Conservation (phyloP, 2,888 invertebrate species). For the Ephialtes manifestator region DNA sequence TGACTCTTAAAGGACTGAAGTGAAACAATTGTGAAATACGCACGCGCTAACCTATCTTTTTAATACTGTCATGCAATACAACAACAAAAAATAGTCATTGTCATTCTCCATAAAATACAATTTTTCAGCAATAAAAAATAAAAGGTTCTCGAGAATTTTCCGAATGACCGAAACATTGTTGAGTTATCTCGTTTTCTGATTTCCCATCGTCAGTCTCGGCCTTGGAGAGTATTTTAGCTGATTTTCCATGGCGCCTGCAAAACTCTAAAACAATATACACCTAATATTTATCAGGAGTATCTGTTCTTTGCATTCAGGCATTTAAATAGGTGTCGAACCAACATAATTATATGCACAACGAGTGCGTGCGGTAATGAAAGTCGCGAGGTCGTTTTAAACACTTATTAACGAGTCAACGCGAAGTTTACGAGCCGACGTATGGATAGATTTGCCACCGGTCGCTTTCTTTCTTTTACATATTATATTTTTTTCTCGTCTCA, state of each 20-base stretch:
- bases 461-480: conserved; percentile 34
- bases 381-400: conserved; percentile 66
- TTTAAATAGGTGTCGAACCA: conserved; percentile 15
- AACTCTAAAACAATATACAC: conserved; percentile 6
- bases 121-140: not conserved
- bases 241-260: conserved; percentile 44
- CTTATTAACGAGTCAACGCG: conserved; percentile 56
- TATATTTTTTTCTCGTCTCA: conserved; percentile 10
- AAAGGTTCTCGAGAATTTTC: not conserved
- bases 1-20: too few relatives aligned
- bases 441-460: conserved; percentile 34
- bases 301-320: conserved; percentile 39
- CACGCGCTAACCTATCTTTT: too few relatives aligned
- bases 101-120: not conserved
- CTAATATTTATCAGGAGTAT: conserved; percentile 47
- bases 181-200: conserved; percentile 31
- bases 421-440: conserved; percentile 61
- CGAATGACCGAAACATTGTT: not conserved
- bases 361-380: conserved; percentile 73
- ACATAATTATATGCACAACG: conserved; percentile 74
- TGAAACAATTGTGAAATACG: too few relatives aligned
- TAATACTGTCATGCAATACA: too few relatives aligned
- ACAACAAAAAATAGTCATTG: too few relatives aligned
- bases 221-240: conserved; percentile 54
- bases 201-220: conserved; percentile 59